Base-by-base conservation (phyloP, 2,888 invertebrate genomes). In the Galeruca laticollis region DNA sequence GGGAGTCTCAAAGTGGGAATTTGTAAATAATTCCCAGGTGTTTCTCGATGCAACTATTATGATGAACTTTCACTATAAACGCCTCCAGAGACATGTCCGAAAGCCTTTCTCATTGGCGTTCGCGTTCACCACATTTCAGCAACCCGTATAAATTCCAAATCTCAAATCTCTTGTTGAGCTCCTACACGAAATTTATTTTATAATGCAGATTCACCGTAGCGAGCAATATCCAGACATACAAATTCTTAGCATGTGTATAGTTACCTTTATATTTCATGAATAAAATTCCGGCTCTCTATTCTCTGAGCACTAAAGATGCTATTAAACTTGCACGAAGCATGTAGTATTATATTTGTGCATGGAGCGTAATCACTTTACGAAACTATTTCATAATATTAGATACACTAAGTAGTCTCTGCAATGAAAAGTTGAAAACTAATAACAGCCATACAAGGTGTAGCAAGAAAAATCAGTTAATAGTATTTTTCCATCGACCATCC, bases 321-420 rank as follows among this genome's bases (percentile, higher is more conserved):
- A 61, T 61, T 61, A 61, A 61, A 51, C 31, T 61, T 61, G 61
- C 61, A 61, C 26, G 61, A 61, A 31, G 51, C 49, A 51, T 61
- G 51, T 20, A 61, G 2, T 35, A 26, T 61, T 61, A 51, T 61
- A 21, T 61, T 51, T 51, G 49, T 61, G 61, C 61, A 61, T 51
- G 15, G 2, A 51, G 33, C 51, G 35, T 61, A 61, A 61, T 60
- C 35, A 61, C 20, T 61, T 49, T 51, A 51, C 33, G 33, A 31
- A 8, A 31, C 54, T n/a, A 54, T 54, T 54, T 31, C 54, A 26
- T 31, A 54, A 33, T 31, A 54, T 54, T n/a, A 54, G 26, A 54
- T 5, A 26, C 26, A 26, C 5, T 31, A 33, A 54, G 54, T 31
- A 54, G n/a, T n/a, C 13, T 13, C 20, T 26, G 26, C 31, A 54